A percentile compares a stretch with the other conserved stretches of the same genome.
Evolutionary conservation across 2,888 invertebrate genomes (phyloP).

Genomic region (Eilema caniola): DNA sequence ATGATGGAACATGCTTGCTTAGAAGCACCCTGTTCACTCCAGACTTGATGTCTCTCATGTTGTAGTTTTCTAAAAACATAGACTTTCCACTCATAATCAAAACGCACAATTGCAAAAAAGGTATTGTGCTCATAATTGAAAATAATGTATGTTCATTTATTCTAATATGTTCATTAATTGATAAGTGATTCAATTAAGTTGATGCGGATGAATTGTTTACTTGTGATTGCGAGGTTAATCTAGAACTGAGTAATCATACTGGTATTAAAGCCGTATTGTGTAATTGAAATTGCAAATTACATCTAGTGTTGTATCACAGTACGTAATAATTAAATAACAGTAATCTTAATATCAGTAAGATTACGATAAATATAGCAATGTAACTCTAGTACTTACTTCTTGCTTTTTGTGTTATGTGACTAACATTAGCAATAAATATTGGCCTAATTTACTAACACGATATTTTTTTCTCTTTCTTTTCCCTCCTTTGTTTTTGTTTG

Average conservation of each 20-base stretch:
- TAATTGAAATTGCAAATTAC: background rate
- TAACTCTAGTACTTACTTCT: conserved; percentile 15
- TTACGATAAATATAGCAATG: conserved; percentile 1
- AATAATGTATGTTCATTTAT: too few species aligned
- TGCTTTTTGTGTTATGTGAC: conserved; percentile 25
- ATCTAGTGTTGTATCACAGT: background rate
- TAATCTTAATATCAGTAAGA: conserved; percentile 8
- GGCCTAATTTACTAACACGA: conserved; percentile 66
- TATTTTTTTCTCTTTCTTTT: conserved; percentile 57
- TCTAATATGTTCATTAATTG: background rate
- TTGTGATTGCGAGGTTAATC: background rate
- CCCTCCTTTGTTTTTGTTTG: conserved; percentile 66
- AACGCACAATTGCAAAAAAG: too few species aligned
- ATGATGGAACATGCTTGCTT: background rate
- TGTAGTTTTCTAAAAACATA: background rate
- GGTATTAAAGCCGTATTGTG: conserved; percentile 2
- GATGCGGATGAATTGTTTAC: background rate
- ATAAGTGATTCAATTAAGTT: background rate
- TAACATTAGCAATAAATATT: conserved; percentile 41
- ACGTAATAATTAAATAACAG: background rate
- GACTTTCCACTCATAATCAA: too few species aligned
- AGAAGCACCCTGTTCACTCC: background rate
- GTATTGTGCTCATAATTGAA: too few species aligned
- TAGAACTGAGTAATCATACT: background rate
- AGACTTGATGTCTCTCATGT: background rate